phyloP scores from a whole-genome alignment of 1,140 invertebrate genomes.

The Oppia nitens region DNA sequence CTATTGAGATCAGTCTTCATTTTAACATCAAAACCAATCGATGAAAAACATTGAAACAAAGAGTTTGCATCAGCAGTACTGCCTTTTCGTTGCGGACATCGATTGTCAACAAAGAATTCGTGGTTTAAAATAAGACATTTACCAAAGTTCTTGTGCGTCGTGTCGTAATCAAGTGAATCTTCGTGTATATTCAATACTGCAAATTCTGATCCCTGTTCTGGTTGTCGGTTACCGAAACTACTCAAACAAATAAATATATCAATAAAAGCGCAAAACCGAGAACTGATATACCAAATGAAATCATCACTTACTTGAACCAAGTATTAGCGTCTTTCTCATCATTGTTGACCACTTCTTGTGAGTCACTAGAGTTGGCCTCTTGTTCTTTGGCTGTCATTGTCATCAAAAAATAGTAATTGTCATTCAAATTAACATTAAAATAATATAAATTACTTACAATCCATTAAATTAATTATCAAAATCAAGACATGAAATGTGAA shows the following conservation, averaged over 20 bases:
- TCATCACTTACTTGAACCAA: neutral
- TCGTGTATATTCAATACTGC: neutral
- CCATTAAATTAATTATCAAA: neutral
- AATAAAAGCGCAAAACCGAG: neutral
- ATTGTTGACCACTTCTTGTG: neutral
- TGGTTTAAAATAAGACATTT: constrained; percentile 78
- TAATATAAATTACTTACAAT: neutral
- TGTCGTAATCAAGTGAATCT: constrained; percentile 44
- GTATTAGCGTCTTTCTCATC: neutral
- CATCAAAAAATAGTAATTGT: neutral
- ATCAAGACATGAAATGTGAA: neutral
- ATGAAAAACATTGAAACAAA: neutral
- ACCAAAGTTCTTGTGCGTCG: constrained; percentile 63
- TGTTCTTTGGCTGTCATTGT: neutral
- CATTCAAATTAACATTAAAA: neutral
- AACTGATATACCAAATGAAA: neutral
- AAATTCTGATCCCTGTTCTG: neutral
- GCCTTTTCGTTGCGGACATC: neutral
- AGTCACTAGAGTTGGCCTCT: neutral
- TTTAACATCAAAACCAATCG: neutral
- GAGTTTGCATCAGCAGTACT: neutral
- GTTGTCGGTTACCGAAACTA: neutral
- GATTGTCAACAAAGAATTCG: constrained; percentile 33
- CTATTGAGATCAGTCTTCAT: neutral
- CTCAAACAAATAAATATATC: no score